Evolutionary conservation across 2,797 vertebrate species (phyloP).

Genomic region (Sylvia borin): DNA sequence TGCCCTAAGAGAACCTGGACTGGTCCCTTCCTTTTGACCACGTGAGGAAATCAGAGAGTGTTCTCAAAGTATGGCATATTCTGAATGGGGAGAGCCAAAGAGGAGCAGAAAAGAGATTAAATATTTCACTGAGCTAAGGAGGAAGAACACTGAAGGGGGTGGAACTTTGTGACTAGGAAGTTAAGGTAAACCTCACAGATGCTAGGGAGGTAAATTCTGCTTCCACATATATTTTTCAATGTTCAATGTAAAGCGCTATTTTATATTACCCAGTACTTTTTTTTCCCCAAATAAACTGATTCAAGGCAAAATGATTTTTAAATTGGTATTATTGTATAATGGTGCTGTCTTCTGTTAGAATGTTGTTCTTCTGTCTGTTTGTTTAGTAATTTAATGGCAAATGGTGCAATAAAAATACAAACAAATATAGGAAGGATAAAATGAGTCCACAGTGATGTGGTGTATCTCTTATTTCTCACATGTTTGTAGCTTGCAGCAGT

Average conservation of each 20-base stretch:
- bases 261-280: background rate
- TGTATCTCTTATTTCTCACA: background rate
- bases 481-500: background rate
- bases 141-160: background rate
- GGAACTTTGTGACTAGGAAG: background rate
- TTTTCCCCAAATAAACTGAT: background rate
- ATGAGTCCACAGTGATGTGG: background rate
- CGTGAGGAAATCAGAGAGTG: fast-evolving
- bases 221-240: background rate
- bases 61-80: background rate
- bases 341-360: background rate
- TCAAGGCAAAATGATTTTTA: background rate
- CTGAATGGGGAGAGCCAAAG: background rate
- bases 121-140: background rate
- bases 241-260: background rate
- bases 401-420: background rate
- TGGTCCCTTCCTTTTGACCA: background rate
- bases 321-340: background rate
- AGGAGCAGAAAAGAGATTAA: background rate
- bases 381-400: background rate
- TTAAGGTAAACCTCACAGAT: background rate
- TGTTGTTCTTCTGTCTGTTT: background rate
- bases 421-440: background rate
- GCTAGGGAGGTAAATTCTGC: background rate
- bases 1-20: background rate